phyloP scores from a whole-genome alignment of 2,113 vertebrate species.

The Hyaena hyaena region DNA sequence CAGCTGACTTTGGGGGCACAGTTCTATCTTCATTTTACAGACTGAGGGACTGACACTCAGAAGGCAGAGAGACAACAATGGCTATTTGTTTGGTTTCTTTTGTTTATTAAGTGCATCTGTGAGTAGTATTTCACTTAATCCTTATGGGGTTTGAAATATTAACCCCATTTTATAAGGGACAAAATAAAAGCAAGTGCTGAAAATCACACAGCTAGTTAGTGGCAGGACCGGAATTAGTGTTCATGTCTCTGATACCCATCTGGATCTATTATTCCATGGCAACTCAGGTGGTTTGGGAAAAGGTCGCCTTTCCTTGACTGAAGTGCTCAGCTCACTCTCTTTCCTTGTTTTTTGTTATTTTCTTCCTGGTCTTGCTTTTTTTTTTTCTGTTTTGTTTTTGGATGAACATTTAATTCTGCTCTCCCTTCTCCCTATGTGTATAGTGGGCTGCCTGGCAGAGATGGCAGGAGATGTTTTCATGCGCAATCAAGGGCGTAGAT shows the following conservation, averaged over 20 bases:
- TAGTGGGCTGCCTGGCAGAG: constrained; percentile 53
- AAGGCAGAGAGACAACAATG: neutral
- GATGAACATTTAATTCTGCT: constrained; percentile 41
- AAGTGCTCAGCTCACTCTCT: neutral
- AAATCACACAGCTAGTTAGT: constrained; percentile 7
- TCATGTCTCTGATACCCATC: neutral
- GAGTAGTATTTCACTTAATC: neutral
- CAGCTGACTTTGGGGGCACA: neutral
- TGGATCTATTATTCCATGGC: neutral
- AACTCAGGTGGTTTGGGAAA: neutral
- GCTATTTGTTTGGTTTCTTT: neutral
- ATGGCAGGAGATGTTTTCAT: constrained; percentile 70
- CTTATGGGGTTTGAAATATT: constrained; percentile 2
- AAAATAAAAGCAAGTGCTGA: neutral
- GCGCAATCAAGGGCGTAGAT: constrained; percentile 69
- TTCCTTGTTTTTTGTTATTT: constrained; percentile 28
- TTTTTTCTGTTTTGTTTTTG: neutral
- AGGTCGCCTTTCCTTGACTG: neutral
- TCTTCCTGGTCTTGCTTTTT: neutral
- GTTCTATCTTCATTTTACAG: neutral
- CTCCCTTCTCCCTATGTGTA: neutral
- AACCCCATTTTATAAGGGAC: neutral
- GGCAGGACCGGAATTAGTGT: neutral
- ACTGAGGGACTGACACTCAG: neutral
- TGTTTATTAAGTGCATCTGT: neutral